Percentiles rank a stretch among this genome's conserved stretches.
Evolutionary conservation across 1,140 invertebrate species (phyloP).

Genomic region (Trinorchestia longiramus): DNA sequence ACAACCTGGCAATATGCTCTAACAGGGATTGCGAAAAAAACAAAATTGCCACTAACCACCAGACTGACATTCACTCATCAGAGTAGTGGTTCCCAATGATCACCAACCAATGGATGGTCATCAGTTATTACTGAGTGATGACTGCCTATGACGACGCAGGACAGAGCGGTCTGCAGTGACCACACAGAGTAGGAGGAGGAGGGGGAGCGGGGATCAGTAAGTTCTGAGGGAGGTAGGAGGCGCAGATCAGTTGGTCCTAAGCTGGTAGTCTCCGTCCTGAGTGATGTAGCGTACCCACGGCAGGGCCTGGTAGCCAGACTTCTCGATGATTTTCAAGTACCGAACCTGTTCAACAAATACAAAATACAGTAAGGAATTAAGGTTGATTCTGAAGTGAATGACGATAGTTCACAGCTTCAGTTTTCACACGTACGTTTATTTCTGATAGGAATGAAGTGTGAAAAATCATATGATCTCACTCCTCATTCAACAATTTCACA

Average conservation of each 20-base stretch:
- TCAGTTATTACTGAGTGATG: no score
- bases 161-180: not conserved
- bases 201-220: not conserved
- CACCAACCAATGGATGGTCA: no score
- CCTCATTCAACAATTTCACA: no score
- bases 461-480: no score
- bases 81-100: no score
- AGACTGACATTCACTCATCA: no score
- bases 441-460: no score
- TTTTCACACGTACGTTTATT: no score
- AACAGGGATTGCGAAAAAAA: no score
- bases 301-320: conserved; percentile 98
- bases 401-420: no score
- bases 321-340: conserved; percentile 99
- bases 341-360: conserved; percentile 76
- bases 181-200: not conserved
- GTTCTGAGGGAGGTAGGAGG: not conserved
- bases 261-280: conserved; percentile 99
- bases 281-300: conserved; percentile 99
- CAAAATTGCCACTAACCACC: no score
- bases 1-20: no score
- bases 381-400: not conserved
- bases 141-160: not conserved
- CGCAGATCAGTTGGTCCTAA: conserved; percentile 84
- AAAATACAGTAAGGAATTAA: not conserved